Conservation (phyloP, 2,113 vertebrate genomes). For the Dasyornis broadbenti region DNA sequence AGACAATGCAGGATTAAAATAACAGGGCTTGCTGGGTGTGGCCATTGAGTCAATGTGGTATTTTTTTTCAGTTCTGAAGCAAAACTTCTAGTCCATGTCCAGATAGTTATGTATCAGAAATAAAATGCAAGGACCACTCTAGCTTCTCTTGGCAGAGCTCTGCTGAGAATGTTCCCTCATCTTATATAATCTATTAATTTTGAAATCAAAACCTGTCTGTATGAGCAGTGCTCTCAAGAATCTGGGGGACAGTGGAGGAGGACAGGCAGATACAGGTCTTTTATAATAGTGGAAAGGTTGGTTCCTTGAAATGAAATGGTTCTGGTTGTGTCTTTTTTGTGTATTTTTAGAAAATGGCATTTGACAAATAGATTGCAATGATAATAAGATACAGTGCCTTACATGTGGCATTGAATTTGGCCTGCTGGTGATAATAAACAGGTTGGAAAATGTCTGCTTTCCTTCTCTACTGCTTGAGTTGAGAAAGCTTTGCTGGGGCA, state of each 20-base stretch:
- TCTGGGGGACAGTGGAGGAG: not conserved
- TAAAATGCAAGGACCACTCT: not conserved
- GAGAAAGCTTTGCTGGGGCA: not conserved
- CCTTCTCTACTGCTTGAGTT: not conserved
- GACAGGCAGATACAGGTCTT: not conserved
- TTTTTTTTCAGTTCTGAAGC: not conserved
- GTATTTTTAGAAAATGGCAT: not conserved
- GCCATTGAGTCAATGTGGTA: not conserved
- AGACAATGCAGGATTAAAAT: not conserved
- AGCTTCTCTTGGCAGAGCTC: not conserved
- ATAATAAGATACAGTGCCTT: not conserved
- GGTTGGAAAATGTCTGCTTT: not conserved
- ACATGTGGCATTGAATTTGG: not conserved
- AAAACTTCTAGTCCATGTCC: not conserved
- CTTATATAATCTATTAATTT: not conserved
- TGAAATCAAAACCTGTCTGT: not conserved
- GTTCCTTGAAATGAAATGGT: not conserved
- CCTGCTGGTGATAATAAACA: not conserved
- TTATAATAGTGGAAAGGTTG: not conserved
- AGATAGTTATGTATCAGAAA: not conserved
- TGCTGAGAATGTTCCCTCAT: not conserved
- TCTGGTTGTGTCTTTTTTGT: not conserved
- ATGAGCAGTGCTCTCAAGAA: not conserved
- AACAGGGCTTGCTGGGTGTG: not conserved
- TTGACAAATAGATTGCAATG: not conserved